These are phyloP conservation scores for Phortica okadai DNA, from an alignment of 2,888 invertebrate species.

Conservation along the genomic window DNA sequence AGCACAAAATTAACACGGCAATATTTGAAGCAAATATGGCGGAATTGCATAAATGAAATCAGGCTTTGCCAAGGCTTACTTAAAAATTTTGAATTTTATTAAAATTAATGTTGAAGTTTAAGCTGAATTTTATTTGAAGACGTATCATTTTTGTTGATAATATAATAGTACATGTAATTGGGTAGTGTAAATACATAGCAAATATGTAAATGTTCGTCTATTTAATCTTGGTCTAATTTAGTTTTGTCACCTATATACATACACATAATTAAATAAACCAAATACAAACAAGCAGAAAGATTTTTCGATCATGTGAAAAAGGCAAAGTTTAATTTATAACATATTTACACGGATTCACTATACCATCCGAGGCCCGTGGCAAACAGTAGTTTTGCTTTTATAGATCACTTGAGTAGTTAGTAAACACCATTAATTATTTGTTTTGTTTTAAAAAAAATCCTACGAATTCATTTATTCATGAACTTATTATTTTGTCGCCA, in stretches of 20 bases:
- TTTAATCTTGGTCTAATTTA: not conserved
- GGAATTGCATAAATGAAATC: slow-evolving; percentile 75
- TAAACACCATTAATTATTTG: too few relatives aligned
- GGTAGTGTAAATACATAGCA: slow-evolving; percentile 22
- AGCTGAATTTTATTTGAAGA: not conserved
- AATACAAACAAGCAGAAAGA: not conserved
- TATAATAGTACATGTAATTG: not conserved
- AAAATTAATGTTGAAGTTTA: not conserved
- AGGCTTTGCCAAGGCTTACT: not conserved
- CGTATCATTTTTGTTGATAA: slow-evolving; percentile 8
- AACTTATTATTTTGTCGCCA: too few relatives aligned
- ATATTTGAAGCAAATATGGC: slow-evolving; percentile 81
- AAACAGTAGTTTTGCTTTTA: too few relatives aligned
- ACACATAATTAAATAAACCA: slow-evolving; percentile 16
- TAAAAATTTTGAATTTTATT: not conserved
- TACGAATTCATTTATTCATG: too few relatives aligned
- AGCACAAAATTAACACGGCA: slow-evolving; percentile 80
- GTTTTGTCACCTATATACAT: not conserved
- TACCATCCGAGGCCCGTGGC: too few relatives aligned
- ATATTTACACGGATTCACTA: too few relatives aligned
- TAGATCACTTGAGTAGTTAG: too few relatives aligned
- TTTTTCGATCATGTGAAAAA: not conserved
- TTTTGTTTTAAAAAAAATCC: too few relatives aligned
- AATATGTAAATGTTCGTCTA: slow-evolving; percentile 25
- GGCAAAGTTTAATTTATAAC: not conserved